Percentiles rank a stretch among this genome's conserved stretches.
Evolutionary conservation across 2,797 vertebrate species (phyloP).

Genomic region (Alosa sapidissima): DNA sequence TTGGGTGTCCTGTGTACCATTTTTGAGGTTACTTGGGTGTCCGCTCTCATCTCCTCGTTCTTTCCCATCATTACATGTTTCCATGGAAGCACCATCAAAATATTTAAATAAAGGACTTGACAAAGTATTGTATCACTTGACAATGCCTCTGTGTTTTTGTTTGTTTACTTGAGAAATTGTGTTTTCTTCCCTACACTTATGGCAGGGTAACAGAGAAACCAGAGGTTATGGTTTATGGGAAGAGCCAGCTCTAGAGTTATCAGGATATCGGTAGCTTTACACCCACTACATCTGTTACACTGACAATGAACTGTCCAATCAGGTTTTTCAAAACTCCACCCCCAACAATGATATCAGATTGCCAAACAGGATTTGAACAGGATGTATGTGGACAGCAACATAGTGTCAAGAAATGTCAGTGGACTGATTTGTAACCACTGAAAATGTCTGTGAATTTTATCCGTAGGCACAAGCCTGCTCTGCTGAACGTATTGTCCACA

Average conservation of each 20-base stretch:
- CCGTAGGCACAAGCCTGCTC: not conserved
- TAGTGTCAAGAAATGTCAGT: too few species aligned
- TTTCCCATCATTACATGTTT: constrained; percentile 53
- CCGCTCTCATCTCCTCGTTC: constrained; percentile 43
- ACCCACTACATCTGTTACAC: too few species aligned
- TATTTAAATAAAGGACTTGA: constrained; percentile 49
- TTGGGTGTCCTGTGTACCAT: constrained; percentile 44
- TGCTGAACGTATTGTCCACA: not conserved
- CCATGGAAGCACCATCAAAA: constrained; percentile 52
- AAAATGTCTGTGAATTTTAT: not conserved
- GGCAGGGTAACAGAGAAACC: not conserved
- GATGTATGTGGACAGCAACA: too few species aligned
- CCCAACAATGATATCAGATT: too few species aligned
- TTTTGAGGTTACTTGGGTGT: constrained; percentile 46
- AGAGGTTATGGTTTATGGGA: not conserved
- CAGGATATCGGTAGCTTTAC: too few species aligned
- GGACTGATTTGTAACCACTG: not conserved
- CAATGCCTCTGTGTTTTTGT: not conserved
- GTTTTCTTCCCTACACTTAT: not conserved
- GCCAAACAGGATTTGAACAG: too few species aligned
- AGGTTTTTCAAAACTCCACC: too few species aligned
- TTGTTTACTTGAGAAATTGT: not conserved
- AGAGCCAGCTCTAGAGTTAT: too few species aligned
- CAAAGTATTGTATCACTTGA: constrained; percentile 30
- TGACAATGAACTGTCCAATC: too few species aligned